Conservation (phyloP, 2,797 vertebrate species). For the Silurus lanzhouensis region DNA sequence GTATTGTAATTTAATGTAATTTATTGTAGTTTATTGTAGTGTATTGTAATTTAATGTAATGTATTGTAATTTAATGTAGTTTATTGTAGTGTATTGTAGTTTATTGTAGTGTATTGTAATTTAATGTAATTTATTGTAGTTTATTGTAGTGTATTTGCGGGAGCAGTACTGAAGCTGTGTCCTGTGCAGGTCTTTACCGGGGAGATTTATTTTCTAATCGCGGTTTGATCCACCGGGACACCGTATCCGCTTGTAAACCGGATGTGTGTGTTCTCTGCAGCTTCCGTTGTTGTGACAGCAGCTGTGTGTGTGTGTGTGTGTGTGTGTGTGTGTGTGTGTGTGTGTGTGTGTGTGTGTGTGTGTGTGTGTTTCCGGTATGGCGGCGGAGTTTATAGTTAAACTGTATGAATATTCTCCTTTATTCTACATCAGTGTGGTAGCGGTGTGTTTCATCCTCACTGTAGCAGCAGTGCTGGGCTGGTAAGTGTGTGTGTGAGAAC, state of each 20-base stretch:
- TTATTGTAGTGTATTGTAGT: too few species aligned
- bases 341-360: background rate
- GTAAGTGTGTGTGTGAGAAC: slow-evolving; percentile 68
- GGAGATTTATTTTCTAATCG: background rate
- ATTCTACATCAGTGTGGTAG: slow-evolving; percentile 88
- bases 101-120: too few species aligned
- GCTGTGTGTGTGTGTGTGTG: background rate
- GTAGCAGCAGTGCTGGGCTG: slow-evolving; percentile 89
- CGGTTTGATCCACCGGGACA: background rate
- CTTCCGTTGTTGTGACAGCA: too few species aligned
- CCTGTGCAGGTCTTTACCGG: too few species aligned
- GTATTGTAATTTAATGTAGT: too few species aligned
- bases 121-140: too few species aligned
- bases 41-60: too few species aligned
- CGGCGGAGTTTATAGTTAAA: slow-evolving; percentile 83
- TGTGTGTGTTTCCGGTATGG: slow-evolving; percentile 70
- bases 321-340: too few species aligned
- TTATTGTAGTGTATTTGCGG: too few species aligned
- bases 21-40: too few species aligned
- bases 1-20: too few species aligned
- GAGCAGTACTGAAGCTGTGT: too few species aligned
- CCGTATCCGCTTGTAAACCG: slow-evolving; percentile 37
- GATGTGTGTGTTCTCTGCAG: background rate
- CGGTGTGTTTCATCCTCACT: slow-evolving; percentile 90
- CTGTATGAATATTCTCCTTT: slow-evolving; percentile 91